These are phyloP conservation scores for Drosophila leontia DNA, from an alignment of 1,140 invertebrate species.

Conservation along the genomic window DNA sequence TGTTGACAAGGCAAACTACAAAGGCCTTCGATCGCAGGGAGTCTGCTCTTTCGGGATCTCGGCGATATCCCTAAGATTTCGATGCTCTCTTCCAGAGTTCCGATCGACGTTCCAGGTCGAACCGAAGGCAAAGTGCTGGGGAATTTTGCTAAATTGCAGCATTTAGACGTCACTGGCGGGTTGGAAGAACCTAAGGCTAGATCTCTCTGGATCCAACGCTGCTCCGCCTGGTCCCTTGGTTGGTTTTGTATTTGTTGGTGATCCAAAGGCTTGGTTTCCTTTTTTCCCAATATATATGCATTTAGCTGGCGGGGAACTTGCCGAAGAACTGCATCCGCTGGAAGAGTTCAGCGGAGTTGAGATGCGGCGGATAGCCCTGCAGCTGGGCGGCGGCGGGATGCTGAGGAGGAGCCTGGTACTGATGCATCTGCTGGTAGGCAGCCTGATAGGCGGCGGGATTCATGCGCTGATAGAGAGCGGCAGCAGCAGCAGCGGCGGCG, in stretches of 20 bases:
- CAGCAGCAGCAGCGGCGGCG: constrained; percentile 76
- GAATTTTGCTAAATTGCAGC: constrained; percentile 48
- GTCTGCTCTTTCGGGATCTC: neutral
- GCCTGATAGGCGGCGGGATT: constrained; percentile 75
- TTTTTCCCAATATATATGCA: neutral
- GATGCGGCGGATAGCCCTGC: constrained; percentile 56
- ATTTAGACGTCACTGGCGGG: constrained; percentile 67
- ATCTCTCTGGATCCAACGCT: constrained; percentile 20
- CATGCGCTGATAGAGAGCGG: constrained; percentile 75
- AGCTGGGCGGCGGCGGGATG: constrained; percentile 38
- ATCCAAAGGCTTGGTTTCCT: constrained; percentile 66
- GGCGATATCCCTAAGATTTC: neutral
- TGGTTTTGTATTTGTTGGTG: constrained; percentile 7
- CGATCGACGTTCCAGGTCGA: constrained; percentile 72
- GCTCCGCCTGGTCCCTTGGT: constrained; percentile 54
- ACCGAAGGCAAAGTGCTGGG: constrained; percentile 13
- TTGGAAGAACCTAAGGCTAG: constrained; percentile 3
- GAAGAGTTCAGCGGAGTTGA: constrained; percentile 70
- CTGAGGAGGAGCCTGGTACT: constrained; percentile 48
- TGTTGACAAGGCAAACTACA: constrained; percentile 46
- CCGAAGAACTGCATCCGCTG: constrained; percentile 84
- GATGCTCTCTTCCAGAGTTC: constrained; percentile 6
- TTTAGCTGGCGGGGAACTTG: constrained; percentile 79
- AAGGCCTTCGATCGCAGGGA: constrained; percentile 27
- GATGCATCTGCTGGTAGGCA: constrained; percentile 58